These are phyloP conservation scores for Ciconia boyciana DNA, from an alignment of 2,113 vertebrate species.

Conservation along the genomic window DNA sequence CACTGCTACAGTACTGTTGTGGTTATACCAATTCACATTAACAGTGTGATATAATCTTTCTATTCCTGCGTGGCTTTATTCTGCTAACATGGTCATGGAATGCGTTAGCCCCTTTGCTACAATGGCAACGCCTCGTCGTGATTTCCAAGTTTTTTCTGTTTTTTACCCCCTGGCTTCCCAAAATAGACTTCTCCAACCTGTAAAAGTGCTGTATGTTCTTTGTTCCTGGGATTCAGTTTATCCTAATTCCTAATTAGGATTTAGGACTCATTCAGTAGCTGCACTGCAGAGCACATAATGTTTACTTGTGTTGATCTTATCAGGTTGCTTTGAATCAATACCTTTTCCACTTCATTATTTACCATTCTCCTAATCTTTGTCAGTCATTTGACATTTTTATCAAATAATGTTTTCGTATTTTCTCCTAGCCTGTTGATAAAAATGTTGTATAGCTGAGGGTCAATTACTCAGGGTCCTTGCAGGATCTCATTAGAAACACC, in stretches of 20 bases:
- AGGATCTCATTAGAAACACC: slow-evolving; percentile 47
- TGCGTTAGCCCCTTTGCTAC: neutral
- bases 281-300: neutral
- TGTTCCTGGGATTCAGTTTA: neutral
- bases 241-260: slow-evolving; percentile 26
- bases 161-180: neutral
- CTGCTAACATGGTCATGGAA: neutral
- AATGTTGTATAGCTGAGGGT: slow-evolving; percentile 42
- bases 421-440: slow-evolving; percentile 53
- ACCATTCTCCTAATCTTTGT: slow-evolving; percentile 57
- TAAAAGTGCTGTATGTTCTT: neutral
- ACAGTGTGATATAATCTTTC: neutral
- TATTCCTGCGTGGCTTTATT: neutral
- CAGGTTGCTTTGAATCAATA: slow-evolving; percentile 56
- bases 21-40: neutral
- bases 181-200: neutral
- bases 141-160: neutral
- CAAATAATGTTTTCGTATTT: slow-evolving; percentile 56
- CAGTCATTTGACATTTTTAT: slow-evolving; percentile 60
- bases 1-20: neutral
- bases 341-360: slow-evolving; percentile 60
- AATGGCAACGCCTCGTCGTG: neutral
- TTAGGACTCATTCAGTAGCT: slow-evolving; percentile 18
- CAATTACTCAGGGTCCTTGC: slow-evolving; percentile 32
- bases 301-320: slow-evolving; percentile 61